Evolutionary conservation across 2,888 invertebrate species (phyloP).

Genomic region (Leptura quadrifasciata): DNA sequence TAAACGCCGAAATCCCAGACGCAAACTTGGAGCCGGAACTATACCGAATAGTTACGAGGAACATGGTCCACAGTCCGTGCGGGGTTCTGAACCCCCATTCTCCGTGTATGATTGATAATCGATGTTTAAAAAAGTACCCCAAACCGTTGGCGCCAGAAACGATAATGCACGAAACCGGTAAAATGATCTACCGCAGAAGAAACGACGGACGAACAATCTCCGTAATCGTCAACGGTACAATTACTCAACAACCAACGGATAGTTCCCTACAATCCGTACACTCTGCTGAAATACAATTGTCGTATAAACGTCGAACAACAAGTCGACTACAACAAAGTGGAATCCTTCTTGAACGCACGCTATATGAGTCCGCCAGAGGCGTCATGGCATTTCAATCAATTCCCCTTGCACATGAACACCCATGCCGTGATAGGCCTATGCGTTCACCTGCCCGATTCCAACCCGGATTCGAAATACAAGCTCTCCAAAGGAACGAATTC

Average conservation of each 20-base stretch:
- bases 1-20: slow-evolving; percentile 27
- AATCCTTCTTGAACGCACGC: neutral
- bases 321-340: slow-evolving; percentile 5
- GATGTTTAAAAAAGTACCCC: slow-evolving; percentile 63
- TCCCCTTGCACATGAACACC: neutral
- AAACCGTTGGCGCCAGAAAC: slow-evolving; percentile 32
- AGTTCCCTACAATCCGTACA: slow-evolving; percentile 18
- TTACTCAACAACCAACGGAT: slow-evolving; percentile 17
- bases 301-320: neutral
- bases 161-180: slow-evolving; percentile 41
- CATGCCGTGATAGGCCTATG: neutral
- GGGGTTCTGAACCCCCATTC: slow-evolving; percentile 53
- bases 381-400: neutral
- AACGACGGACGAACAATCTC: slow-evolving; percentile 3
- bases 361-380: slow-evolving; percentile 12
- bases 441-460: slow-evolving; percentile 8
- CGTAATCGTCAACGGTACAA: neutral
- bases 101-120: slow-evolving; percentile 70
- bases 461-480: neutral
- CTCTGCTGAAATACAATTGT: slow-evolving; percentile 14
- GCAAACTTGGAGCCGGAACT: neutral
- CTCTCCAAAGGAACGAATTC: neutral
- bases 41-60: slow-evolving; percentile 48
- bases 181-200: slow-evolving; percentile 32
- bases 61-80: slow-evolving; percentile 72